A percentile compares a stretch with the other conserved stretches of the same genome.
Evolutionary conservation across 1,140 invertebrate genomes (phyloP).

Genomic region (Paracyclopina nana): DNA sequence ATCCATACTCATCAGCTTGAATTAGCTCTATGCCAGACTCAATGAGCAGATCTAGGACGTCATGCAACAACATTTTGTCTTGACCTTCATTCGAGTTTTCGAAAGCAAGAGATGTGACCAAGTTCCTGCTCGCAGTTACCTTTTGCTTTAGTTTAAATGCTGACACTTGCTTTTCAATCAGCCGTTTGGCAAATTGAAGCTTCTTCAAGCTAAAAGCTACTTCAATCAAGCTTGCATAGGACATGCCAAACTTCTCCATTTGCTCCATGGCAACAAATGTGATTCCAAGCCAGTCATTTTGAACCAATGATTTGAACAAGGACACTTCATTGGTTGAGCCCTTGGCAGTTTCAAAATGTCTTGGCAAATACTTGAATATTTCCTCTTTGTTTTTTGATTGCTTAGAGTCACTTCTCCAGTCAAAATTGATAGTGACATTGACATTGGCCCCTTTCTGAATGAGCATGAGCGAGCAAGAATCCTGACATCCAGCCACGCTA

Average conservation of each 20-base stretch:
- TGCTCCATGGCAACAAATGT: slow-evolving; percentile 24
- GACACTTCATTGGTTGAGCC: neutral
- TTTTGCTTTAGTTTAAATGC: slow-evolving; percentile 27
- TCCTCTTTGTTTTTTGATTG: slow-evolving; percentile 19
- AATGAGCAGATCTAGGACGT: slow-evolving; percentile 20
- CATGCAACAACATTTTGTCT: slow-evolving; percentile 23
- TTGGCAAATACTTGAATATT: slow-evolving; percentile 18
- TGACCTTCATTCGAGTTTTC: slow-evolving; percentile 24
- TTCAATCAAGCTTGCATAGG: slow-evolving; percentile 5
- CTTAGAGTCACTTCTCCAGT: neutral
- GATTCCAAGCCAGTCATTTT: slow-evolving; percentile 26
- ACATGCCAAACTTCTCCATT: slow-evolving; percentile 19
- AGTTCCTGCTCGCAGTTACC: slow-evolving; percentile 17
- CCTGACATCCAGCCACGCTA: slow-evolving; percentile 28
- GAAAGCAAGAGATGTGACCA: slow-evolving; percentile 13
- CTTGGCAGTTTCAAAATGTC: neutral
- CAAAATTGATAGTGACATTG: slow-evolving; percentile 20
- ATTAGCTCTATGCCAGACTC: neutral
- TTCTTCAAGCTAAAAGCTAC: slow-evolving; percentile 19
- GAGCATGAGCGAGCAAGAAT: slow-evolving; percentile 30
- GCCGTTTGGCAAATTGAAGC: slow-evolving; percentile 24
- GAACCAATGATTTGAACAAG: slow-evolving; percentile 22
- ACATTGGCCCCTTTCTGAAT: slow-evolving; percentile 28
- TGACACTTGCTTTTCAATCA: slow-evolving; percentile 28
- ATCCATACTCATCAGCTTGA: slow-evolving; percentile 25